Conservation (phyloP, 2,888 invertebrate genomes). For the Poecilobothrus nobilitatus region DNA sequence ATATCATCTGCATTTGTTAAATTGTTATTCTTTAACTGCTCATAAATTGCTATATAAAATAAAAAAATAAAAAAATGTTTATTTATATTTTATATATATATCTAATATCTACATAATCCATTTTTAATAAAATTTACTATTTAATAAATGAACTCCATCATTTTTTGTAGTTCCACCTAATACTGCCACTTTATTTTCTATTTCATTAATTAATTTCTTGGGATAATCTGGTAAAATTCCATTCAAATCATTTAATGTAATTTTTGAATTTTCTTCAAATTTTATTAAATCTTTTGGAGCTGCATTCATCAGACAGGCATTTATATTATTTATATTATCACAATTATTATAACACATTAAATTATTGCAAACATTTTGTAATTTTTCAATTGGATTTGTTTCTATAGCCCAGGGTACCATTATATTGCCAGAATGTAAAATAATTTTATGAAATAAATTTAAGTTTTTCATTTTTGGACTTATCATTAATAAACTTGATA, state of each 20-base stretch:
- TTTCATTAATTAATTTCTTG: slow-evolving; percentile 17
- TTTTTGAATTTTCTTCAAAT: neutral
- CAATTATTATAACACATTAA: slow-evolving; percentile 26
- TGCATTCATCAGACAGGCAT: slow-evolving; percentile 30
- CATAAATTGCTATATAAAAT: too few species aligned
- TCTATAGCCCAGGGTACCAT: slow-evolving; percentile 42
- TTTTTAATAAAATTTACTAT: slow-evolving; percentile 26
- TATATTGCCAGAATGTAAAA: slow-evolving; percentile 43
- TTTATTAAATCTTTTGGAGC: slow-evolving; percentile 26
- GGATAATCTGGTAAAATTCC: slow-evolving; percentile 19
- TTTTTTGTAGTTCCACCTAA: slow-evolving; percentile 37
- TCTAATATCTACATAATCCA: too few species aligned
- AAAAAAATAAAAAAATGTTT: too few species aligned
- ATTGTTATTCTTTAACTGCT: too few species aligned
- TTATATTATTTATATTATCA: slow-evolving; percentile 26
- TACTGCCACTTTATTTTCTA: slow-evolving; percentile 30
- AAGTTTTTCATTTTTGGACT: slow-evolving; percentile 31
- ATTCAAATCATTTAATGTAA: slow-evolving; percentile 18
- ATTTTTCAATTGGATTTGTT: slow-evolving; percentile 29
- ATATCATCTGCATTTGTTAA: too few species aligned
- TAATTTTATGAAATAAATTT: slow-evolving; percentile 39
- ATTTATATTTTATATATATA: too few species aligned
- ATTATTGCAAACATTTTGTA: slow-evolving; percentile 28
- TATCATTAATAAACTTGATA: slow-evolving; percentile 37
- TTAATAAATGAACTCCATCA: slow-evolving; percentile 36